Evolutionary conservation across 2,113 vertebrate genomes (phyloP).

Genomic region (Channa argus): DNA sequence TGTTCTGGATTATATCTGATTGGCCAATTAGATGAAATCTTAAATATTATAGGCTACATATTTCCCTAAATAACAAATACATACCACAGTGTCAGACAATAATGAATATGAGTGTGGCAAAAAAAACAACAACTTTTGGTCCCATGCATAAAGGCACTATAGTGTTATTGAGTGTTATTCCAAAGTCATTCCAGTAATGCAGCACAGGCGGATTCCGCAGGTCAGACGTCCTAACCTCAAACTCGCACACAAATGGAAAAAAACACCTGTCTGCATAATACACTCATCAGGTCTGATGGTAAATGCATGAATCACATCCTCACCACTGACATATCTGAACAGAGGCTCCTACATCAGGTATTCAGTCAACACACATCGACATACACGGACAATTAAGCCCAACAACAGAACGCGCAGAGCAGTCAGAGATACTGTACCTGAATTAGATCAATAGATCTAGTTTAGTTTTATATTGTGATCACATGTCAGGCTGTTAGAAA

Average conservation of each 20-base stretch:
- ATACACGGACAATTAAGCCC: no score
- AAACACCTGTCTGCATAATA: conserved; percentile 39
- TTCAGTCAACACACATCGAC: no score
- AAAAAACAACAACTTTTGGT: background rate
- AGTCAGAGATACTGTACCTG: no score
- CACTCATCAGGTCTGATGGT: conserved; percentile 67
- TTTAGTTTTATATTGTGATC: no score
- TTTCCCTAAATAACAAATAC: no score
- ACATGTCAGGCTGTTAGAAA: no score
- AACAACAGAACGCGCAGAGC: no score
- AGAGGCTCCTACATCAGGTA: conserved; percentile 13
- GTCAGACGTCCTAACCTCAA: background rate
- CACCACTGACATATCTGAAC: conserved; percentile 17
- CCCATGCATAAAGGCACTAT: background rate
- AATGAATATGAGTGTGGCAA: background rate
- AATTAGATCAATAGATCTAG: no score
- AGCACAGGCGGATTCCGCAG: conserved; percentile 65
- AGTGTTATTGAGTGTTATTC: no score
- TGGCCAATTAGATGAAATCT: no score
- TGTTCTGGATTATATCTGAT: no score
- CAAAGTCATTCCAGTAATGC: conserved; percentile 63
- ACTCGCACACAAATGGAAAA: conserved; percentile 29
- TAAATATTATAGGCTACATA: no score
- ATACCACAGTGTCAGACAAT: background rate
- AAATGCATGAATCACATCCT: conserved; percentile 65